Conservation (phyloP, 2,113 vertebrate species). For the Mungos mungo region DNA sequence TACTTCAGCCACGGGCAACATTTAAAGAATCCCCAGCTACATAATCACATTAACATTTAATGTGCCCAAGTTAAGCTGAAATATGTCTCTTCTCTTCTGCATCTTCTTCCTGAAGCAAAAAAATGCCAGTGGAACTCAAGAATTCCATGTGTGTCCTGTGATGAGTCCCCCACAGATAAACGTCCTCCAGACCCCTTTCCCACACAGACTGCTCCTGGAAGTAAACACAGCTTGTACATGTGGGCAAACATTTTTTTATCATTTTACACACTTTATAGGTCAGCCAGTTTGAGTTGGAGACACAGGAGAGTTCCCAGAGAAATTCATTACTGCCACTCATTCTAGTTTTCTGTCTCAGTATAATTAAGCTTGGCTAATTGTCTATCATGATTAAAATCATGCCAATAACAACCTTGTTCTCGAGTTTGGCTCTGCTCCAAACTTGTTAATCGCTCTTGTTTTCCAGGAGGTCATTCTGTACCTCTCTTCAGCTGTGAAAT, state of each 20-base stretch:
- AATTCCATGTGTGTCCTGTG: slow-evolving; percentile 49
- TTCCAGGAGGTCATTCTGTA: slow-evolving; percentile 81
- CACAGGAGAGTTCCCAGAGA: slow-evolving; percentile 84
- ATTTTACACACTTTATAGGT: slow-evolving; percentile 85
- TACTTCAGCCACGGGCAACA: slow-evolving; percentile 80
- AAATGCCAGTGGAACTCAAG: slow-evolving; percentile 63
- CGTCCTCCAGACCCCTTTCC: slow-evolving; percentile 17
- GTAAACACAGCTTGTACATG: slow-evolving; percentile 73
- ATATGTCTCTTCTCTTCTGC: slow-evolving; percentile 64
- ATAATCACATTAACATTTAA: slow-evolving; percentile 84
- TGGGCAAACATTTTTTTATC: slow-evolving; percentile 78
- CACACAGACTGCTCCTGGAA: not conserved
- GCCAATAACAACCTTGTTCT: slow-evolving; percentile 88
- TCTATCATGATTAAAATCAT: slow-evolving; percentile 89
- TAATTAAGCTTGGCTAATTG: slow-evolving; percentile 89
- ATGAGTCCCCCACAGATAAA: slow-evolving; percentile 46
- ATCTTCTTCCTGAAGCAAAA: slow-evolving; percentile 64
- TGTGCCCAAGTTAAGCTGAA: slow-evolving; percentile 73
- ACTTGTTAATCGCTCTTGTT: slow-evolving; percentile 82
- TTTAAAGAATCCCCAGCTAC: slow-evolving; percentile 79
- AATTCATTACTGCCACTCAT: slow-evolving; percentile 87
- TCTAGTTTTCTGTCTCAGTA: slow-evolving; percentile 84
- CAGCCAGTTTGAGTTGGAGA: slow-evolving; percentile 82
- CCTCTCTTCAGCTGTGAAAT: slow-evolving; percentile 75
- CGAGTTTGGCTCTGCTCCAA: slow-evolving; percentile 82